Evolutionary conservation across 2,888 invertebrate genomes (phyloP), one percentile per base, ranked within the genome.

Genomic region (Crematogaster levior): DNA sequence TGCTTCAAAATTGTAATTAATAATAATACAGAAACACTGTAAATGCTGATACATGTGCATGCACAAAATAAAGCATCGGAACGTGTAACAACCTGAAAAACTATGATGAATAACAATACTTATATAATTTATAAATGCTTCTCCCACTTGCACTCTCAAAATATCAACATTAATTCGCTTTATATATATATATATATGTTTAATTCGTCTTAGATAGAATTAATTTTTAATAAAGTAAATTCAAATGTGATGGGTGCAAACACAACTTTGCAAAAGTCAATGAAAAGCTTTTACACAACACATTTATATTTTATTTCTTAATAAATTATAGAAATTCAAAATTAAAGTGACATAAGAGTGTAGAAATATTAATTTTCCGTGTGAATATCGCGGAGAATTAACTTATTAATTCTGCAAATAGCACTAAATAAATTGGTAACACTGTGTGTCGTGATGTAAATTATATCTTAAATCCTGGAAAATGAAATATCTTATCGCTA

Each of bases 1-100:
- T 18, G 7, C 21, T 53, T 53, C 15, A 72, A 73, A 34, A 43
- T 18, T 51, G 53, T 10, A 51, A 40, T 72, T 77, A 77, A 68
- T 40, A 27, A 40, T 27, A 40, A 40, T 72, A 77, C 40, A 51
- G 27, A 77, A 58, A 58, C 37, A 75, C 43, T 46, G 46, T 74
- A 53, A 79, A 53, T 79, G 15, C 34, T 46, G 27, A 79, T 73
- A 79, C 48, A 56, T 30, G 40, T 40, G 46, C 60, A 74, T 80
- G 75, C 75, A 80, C 15, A 60, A 48, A 80, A 43, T 37, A 75
- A 60, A 37, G 58, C 80, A 24, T 80, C 40, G 6, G 6, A 68
- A n/a, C n/a, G 24, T 75, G 24, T 9, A 24, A 66, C 7, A 21
- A 40, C 43, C n/a, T 51, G 66, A 37, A 24, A 66, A 53, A 70